Conservation (phyloP, 2,888 invertebrate species). For the Didymodactylos carnosus region DNA sequence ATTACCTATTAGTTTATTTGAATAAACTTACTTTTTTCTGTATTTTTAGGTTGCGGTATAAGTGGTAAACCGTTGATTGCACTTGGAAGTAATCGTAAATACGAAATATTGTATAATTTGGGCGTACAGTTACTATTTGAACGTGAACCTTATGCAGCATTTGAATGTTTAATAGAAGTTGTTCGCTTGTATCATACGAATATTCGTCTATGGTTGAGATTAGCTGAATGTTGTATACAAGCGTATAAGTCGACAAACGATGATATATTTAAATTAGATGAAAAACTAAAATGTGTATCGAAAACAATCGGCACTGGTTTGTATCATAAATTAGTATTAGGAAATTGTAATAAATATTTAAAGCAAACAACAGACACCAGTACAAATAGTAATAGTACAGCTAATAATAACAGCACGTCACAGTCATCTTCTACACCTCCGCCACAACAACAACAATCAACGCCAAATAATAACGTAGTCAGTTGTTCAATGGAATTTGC, state of each 20-base stretch:
- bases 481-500: conserved; percentile 58
- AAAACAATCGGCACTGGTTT: conserved; percentile 43
- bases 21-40: no score
- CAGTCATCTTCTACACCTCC: no score
- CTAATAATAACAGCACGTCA: no score
- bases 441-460: no score
- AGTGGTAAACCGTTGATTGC: neutral
- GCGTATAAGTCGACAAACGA: conserved; percentile 38
- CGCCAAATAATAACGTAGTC: neutral
- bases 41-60: no score
- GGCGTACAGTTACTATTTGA: conserved; percentile 52
- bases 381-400: no score
- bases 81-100: conserved; percentile 41
- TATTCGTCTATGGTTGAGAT: conserved; percentile 67
- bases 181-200: conserved; percentile 65
- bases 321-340: conserved; percentile 19
- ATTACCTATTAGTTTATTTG: no score
- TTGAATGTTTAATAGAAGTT: conserved; percentile 69
- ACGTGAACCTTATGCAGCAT: conserved; percentile 59
- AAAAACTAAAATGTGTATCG: conserved; percentile 43
- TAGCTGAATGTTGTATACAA: conserved; percentile 57
- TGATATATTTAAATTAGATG: conserved; percentile 43
- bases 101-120: conserved; percentile 55
- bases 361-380: no score
- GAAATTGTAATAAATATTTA: conserved; percentile 4